These are phyloP conservation scores for Bucorvus abyssinicus DNA, from an alignment of 2,797 vertebrate genomes.

Conservation along the genomic window DNA sequence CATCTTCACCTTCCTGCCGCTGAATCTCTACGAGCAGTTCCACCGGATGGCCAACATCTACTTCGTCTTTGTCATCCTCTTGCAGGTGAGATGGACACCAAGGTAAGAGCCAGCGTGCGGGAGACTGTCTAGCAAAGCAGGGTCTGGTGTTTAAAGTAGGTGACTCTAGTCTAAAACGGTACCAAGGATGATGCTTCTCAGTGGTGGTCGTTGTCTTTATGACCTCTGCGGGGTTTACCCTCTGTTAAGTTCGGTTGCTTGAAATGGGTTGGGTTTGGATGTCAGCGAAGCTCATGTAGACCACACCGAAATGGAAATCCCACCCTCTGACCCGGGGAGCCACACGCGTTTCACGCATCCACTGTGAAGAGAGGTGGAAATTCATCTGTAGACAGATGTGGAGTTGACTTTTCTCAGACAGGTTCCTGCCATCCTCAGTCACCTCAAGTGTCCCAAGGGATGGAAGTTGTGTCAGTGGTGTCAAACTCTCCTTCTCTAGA, in stretches of 20 bases:
- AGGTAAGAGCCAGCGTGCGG: fast-evolving
- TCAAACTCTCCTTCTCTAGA: not conserved
- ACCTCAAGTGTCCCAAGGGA: not conserved
- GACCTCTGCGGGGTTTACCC: not conserved
- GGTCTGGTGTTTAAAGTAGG: too few relatives aligned
- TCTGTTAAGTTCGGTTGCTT: fast-evolving
- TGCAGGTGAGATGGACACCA: conserved; percentile 81
- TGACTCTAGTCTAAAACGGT: not conserved
- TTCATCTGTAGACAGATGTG: not conserved
- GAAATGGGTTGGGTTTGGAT: not conserved
- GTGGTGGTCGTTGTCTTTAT: fast-evolving
- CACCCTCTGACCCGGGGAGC: not conserved
- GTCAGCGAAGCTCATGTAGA: fast-evolving
- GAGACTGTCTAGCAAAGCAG: not conserved
- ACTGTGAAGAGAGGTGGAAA: not conserved
- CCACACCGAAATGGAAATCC: not conserved
- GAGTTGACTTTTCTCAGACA: not conserved
- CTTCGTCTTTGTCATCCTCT: conserved; percentile 85
- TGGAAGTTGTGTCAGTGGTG: not conserved
- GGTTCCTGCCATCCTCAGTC: not conserved
- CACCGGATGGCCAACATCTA: conserved; percentile 88
- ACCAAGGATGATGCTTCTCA: not conserved
- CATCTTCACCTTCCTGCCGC: conserved; percentile 86
- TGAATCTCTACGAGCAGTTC: conserved; percentile 91
- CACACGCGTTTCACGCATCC: not conserved